phyloP scores from a whole-genome alignment of 2,888 invertebrate species.

The Nudaria mundana region DNA sequence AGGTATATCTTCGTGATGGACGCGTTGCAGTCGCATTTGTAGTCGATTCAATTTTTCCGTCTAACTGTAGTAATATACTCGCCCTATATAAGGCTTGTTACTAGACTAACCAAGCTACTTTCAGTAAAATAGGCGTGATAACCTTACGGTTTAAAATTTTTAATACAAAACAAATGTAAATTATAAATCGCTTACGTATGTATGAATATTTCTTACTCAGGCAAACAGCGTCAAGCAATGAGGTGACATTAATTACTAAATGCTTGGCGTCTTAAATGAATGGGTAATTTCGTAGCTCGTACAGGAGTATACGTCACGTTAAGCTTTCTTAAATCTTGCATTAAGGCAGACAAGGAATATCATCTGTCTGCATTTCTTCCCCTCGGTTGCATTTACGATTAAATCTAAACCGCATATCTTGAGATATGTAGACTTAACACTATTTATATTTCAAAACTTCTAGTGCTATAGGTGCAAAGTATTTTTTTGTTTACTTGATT shows the following conservation, averaged over 20 bases:
- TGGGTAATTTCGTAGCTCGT: conserved; percentile 35
- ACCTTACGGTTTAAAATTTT: too few relatives aligned
- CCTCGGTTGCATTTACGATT: conserved; percentile 35
- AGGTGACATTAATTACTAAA: conserved; percentile 24
- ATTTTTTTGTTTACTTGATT: too few relatives aligned
- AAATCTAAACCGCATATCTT: conserved; percentile 37
- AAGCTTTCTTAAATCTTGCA: conserved; percentile 37
- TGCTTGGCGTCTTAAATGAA: conserved; percentile 30
- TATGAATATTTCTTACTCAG: too few relatives aligned
- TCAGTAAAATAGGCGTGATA: too few relatives aligned
- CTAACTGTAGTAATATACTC: too few relatives aligned
- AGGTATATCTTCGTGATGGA: too few relatives aligned
- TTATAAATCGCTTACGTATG: too few relatives aligned
- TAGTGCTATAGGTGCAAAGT: too few relatives aligned
- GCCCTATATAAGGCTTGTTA: too few relatives aligned
- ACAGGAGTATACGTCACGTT: conserved; percentile 32
- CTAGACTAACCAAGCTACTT: too few relatives aligned
- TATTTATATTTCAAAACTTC: conserved; percentile 32
- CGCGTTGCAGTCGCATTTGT: too few relatives aligned
- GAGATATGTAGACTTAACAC: conserved; percentile 23
- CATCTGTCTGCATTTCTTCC: conserved; percentile 44
- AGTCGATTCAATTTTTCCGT: too few relatives aligned
- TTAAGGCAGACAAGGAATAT: conserved; percentile 36
- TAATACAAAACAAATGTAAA: background rate
- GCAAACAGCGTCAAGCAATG: conserved; percentile 17